Evolutionary conservation across 2,888 invertebrate species (phyloP), one percentile per base, ranked within the genome.

Genomic region (Carcina quercana): DNA sequence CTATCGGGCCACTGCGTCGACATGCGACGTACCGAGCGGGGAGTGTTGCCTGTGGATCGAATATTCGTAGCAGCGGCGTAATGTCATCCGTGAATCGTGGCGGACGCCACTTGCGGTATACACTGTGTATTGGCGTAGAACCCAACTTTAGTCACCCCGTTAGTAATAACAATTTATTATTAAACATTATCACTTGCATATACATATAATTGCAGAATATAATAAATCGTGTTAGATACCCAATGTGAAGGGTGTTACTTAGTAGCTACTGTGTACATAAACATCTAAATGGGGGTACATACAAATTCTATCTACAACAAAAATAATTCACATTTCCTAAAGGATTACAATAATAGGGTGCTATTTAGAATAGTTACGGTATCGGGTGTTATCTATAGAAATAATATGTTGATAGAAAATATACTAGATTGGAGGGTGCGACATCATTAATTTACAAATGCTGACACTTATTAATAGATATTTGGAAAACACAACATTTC

Each of bases 81-180:
- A 92, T 91, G 85, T 91, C 91, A 60, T 90, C 90, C 55, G 89
- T 88, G 86, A 91, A 89, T 78, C 92, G 88, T 53, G 93, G 93
- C 64, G 92, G 92, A 59, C 91, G 90, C 93, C 93, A 94, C 79
- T 92, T 91, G 83, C 91, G 91, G 86, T 91, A 89, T 70, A 87
- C 88, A 78, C 92, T 91, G 80, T 55, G 57, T 71, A 69, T 65
- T 52, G 51, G n/a, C n/a, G 62, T 61, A 42, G 37, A 55, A 53
- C 61, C 69, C 63, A 68, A 67, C 53, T 60, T 50, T 45, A 51
- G 59, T 61, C 38, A 59, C 56, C 62, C 57, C 49, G 50, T 59
- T 59, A 60, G 52, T 57, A 49, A 37, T n/a, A n/a, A 50, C 50
- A 25, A 15, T 40, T 32, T 40, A 46, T 47, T 44, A 47, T 37